phyloP scores from a whole-genome alignment of 1,140 invertebrate genomes.

The Tetranychus urticae region DNA sequence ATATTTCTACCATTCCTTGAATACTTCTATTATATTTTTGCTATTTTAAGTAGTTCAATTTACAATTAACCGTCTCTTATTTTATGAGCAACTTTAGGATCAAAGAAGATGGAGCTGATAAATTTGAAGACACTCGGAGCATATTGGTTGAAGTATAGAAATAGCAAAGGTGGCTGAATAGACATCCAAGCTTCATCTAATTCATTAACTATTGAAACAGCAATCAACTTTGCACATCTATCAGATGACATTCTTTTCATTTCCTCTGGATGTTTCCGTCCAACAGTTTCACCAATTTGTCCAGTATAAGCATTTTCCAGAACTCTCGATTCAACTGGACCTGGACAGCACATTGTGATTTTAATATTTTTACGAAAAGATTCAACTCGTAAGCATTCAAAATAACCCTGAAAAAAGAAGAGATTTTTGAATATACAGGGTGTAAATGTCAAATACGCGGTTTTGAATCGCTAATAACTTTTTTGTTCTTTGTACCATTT shows the following conservation, averaged over 20 bases:
- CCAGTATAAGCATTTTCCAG: constrained; percentile 40
- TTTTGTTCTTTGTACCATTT: too few species aligned
- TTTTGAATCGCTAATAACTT: too few species aligned
- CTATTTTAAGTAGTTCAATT: too few species aligned
- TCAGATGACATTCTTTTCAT: constrained; percentile 34
- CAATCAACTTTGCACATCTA: constrained; percentile 44
- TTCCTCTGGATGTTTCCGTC: neutral
- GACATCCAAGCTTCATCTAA: constrained; percentile 49
- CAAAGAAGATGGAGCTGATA: constrained; percentile 1
- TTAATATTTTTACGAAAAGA: constrained; percentile 25
- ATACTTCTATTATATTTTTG: too few species aligned
- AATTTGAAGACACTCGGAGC: neutral
- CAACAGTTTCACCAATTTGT: constrained; percentile 26
- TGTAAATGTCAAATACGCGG: too few species aligned
- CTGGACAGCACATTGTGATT: constrained; percentile 45
- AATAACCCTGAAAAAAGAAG: constrained; percentile 3
- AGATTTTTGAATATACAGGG: neutral
- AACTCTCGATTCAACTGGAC: constrained; percentile 45
- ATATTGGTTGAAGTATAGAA: constrained; percentile 29
- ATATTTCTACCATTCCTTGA: too few species aligned
- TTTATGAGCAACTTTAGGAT: neutral
- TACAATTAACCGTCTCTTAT: constrained; percentile 3
- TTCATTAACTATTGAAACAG: constrained; percentile 49
- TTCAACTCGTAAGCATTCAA: constrained; percentile 8
- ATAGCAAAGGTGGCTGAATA: constrained; percentile 31